Percentiles rank a stretch among this genome's conserved stretches.
Evolutionary conservation across 2,888 invertebrate genomes (phyloP).

Genomic region (Podabrus alpinus): DNA sequence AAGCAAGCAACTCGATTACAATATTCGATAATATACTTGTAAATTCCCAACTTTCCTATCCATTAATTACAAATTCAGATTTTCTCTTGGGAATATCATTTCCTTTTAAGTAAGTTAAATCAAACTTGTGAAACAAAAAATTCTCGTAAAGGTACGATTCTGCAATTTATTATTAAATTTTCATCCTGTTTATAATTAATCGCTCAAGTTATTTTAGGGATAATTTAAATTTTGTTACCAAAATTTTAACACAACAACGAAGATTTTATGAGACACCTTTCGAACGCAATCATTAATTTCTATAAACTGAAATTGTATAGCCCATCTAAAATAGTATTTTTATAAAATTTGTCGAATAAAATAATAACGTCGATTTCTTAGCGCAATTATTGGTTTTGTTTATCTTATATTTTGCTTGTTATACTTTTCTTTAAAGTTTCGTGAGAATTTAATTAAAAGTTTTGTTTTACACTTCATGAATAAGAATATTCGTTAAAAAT

Average conservation of each 20-base stretch:
- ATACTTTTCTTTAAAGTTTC: background rate
- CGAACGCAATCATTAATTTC: background rate
- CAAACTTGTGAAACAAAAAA: background rate
- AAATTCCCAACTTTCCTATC: conserved; percentile 13
- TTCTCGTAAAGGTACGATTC: background rate
- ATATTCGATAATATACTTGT: conserved; percentile 8
- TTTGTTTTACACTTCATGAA: background rate
- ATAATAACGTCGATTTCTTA: background rate
- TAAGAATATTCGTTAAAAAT: background rate
- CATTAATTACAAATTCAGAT: conserved; percentile 17
- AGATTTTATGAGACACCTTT: background rate
- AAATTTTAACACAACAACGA: background rate
- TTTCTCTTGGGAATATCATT: conserved; percentile 10
- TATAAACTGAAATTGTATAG: background rate
- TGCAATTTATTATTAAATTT: background rate
- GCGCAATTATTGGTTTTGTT: background rate
- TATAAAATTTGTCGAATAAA: background rate
- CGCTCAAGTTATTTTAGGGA: background rate
- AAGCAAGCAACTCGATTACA: background rate
- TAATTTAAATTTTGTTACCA: background rate
- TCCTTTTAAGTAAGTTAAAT: conserved; percentile 11
- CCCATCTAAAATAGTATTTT: background rate
- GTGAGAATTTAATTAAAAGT: background rate
- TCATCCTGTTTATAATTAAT: background rate
- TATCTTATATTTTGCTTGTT: background rate